phyloP scores from a whole-genome alignment of 2,113 vertebrate species.

The Caretta caretta region DNA sequence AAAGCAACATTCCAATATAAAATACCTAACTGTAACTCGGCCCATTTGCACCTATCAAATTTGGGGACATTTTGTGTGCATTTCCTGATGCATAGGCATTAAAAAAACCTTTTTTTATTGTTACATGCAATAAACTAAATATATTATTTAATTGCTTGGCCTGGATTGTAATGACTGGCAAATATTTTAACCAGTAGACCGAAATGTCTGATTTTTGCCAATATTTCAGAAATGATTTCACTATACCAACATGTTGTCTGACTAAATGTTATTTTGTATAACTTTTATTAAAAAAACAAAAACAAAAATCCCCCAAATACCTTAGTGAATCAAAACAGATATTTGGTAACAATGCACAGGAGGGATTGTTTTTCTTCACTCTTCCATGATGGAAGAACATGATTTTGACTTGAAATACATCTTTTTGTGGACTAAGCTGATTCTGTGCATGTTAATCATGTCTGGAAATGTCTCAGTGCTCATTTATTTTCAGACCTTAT shows the following conservation, averaged over 20 bases:
- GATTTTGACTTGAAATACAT: not conserved
- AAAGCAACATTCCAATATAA: not conserved
- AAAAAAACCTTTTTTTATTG: not conserved
- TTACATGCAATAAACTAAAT: no score
- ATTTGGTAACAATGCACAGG: not conserved
- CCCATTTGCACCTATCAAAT: fast-evolving
- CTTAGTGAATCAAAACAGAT: not conserved
- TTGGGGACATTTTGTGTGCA: not conserved
- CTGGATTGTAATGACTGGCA: not conserved
- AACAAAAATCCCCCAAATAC: not conserved
- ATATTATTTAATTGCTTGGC: not conserved
- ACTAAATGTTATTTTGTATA: not conserved
- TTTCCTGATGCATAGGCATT: not conserved
- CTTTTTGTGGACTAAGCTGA: not conserved
- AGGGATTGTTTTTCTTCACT: not conserved
- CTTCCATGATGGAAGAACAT: not conserved
- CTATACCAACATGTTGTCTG: not conserved
- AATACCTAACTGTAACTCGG: not conserved
- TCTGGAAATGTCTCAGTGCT: not conserved
- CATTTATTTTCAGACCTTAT: not conserved
- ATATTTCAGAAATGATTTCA: not conserved
- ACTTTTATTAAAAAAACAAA: not conserved
- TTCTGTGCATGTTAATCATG: not conserved
- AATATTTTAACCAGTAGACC: not conserved
- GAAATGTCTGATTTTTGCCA: not conserved